Evolutionary conservation across 2,888 invertebrate genomes (phyloP), one percentile per base, ranked within the genome.

Genomic region (Oscheius sp.): DNA sequence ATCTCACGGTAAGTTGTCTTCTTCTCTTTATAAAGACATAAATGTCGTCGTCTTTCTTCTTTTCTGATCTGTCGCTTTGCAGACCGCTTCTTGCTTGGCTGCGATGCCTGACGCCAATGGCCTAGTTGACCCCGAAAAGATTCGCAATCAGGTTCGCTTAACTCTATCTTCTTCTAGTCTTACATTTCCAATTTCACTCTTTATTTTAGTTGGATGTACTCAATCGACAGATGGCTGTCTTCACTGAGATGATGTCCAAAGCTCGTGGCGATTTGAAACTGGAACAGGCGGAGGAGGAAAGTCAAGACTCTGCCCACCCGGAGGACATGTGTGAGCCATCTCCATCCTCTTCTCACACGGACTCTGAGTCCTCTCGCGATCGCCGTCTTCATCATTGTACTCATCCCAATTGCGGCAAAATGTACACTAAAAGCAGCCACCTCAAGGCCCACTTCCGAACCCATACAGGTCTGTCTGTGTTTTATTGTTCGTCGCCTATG

Each of bases 381-480:
- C 61, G 69, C 16, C 55, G 81, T 16, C 56, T 76, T 0, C 83
- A 83, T 49, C 78, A 80, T 53, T 83, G 83, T 46, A 74, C 79
- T 1, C 78, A 83, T 79, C 80, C 79, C 52, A 79, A 81, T 21
- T 87, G 87, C 72, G 82, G 80, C 25, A 87, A 87, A 56, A 79
- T 85, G 56, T 87, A 87, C 77, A 87, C 87, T 35, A 87, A 87
- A 69, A 85, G 84, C 73, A 84, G 83, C 52, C 87, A 87, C 80
- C 82, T 87, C 59, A 87, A 87, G 73, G 87, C 87, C 0, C 87
- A 87, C 74, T 80, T 81, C 63, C 73, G 87, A 21, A 82, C 86
- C 7, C 88, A 87, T 73, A 86, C 86, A 69, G 87, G 87, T 87
- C 56, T 56, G 79, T 72, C n/a, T 6, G 7, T 69, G 18, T 3